Conservation (phyloP, 2,888 invertebrate species). For the Amphiduros pacificus region DNA sequence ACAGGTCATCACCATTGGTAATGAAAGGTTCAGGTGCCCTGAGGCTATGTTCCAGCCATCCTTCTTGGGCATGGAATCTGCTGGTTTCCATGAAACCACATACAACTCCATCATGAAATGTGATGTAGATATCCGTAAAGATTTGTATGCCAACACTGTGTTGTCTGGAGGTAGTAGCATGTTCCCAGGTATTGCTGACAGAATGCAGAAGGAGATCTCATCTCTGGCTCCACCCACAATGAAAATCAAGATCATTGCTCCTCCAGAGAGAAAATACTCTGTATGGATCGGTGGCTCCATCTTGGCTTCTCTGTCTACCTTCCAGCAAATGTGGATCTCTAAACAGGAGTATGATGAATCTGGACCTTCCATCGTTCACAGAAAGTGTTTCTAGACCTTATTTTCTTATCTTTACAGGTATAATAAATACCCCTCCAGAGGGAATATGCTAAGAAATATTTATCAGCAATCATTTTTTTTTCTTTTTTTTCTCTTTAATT, state of each 20-base stretch:
- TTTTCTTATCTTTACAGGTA: too few relatives aligned
- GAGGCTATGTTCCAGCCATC: slow-evolving; percentile 57
- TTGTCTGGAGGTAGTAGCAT: slow-evolving; percentile 80
- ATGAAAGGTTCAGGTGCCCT: slow-evolving; percentile 55
- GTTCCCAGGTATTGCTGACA: slow-evolving; percentile 74
- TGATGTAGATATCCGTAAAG: slow-evolving; percentile 38
- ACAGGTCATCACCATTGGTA: slow-evolving; percentile 56
- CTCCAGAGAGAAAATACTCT: slow-evolving; percentile 84
- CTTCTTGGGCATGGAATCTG: slow-evolving; percentile 47
- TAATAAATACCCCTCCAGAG: too few relatives aligned
- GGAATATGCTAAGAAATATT: too few relatives aligned
- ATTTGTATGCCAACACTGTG: slow-evolving; percentile 42
- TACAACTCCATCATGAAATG: slow-evolving; percentile 48
- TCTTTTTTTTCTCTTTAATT: too few relatives aligned
- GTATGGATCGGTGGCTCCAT: slow-evolving; percentile 54
- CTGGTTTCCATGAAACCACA: slow-evolving; percentile 32
- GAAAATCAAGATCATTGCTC: slow-evolving; percentile 94
- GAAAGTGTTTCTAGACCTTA: slow-evolving; percentile 92
- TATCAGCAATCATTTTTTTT: too few relatives aligned
- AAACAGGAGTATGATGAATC: slow-evolving; percentile 51
- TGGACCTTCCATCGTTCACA: slow-evolving; percentile 93
- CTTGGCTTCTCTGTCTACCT: slow-evolving; percentile 48
- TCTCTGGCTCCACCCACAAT: slow-evolving; percentile 87
- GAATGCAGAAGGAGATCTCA: slow-evolving; percentile 62
- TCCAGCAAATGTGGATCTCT: slow-evolving; percentile 53